Base-by-base conservation (phyloP, 92 coral and sea anemone species). In the Epizoanthus stellaris region DNA sequence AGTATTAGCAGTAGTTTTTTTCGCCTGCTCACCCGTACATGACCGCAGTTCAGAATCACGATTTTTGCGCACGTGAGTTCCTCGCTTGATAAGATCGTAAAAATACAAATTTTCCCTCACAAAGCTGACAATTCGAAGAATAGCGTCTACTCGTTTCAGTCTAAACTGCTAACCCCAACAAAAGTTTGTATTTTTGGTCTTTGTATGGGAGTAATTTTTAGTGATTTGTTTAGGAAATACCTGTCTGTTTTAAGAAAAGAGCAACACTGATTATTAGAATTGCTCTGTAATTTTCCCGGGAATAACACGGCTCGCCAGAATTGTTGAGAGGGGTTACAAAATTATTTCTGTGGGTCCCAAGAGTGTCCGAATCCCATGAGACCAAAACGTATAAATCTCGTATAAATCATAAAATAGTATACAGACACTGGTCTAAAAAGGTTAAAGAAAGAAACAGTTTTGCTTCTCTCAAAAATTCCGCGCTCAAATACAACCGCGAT, bases 261-360 rank as follows among this genome's bases (percentile, higher is more conserved):
- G n/a, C 6, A 20, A 20, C 14, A 49, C n/a, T n/a, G n/a, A n/a
- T 49, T 67, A 34, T 23, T 72, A 43, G 20, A 72, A 47, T 49
- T 11, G 16, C 36, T 11, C 53, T 17, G 47, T 52, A 40, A 69
- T 6, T 45, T 72, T 79, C 25, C 38, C 14, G n/a, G 70, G 38
- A 40, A 19, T 11, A 79, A 63, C 6, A 16, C 40, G 70, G n/a
- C 15, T n/a, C 4, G 21, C 21, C 38, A 77, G 59, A 57, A 8
- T 77, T 79, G 39, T 63, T 20, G 71, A 79, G 83, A 54, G 13
- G 68, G 82, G 63, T 60, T 76, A 16, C 69, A 76, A 59, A 76
- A 76, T 76, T 3, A 14, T 76, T 76, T 59, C 68, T 9, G 57
- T 71, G 57, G 45, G 73, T 67, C 73, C 73, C 73, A 67, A 34